Evolutionary conservation across 2,888 invertebrate genomes (phyloP).

Genomic region (Philereme transversata): DNA sequence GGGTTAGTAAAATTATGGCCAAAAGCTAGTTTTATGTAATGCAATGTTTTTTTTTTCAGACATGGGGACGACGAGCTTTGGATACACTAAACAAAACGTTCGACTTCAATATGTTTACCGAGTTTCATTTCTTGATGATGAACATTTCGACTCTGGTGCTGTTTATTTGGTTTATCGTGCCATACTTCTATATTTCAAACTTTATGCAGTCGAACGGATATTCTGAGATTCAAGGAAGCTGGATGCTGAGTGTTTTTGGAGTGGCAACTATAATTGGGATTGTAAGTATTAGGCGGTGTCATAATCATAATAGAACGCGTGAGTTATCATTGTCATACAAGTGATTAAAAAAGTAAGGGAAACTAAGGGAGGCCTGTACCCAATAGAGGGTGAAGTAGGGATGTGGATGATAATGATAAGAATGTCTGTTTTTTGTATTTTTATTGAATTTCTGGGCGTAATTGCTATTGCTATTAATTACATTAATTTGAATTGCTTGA

Average conservation of each 20-base stretch:
- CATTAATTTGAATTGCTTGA: too few relatives aligned
- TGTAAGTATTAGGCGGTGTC: conserved; percentile 74
- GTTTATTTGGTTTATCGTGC: conserved; percentile 97
- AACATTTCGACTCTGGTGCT: conserved; percentile 95
- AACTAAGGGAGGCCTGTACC: too few relatives aligned
- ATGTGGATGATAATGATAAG: too few relatives aligned
- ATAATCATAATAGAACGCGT: too few relatives aligned
- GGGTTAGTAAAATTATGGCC: too few relatives aligned
- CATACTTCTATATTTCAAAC: conserved; percentile 96
- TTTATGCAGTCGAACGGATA: conserved; percentile 86
- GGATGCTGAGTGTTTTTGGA: conserved; percentile 93
- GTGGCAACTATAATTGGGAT: conserved; percentile 95
- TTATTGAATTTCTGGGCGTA: too few relatives aligned
- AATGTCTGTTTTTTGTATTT: too few relatives aligned
- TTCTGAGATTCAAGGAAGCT: conserved; percentile 88
- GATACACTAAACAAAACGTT: conserved; percentile 88
- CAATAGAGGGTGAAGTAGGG: too few relatives aligned
- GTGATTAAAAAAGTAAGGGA: too few relatives aligned
- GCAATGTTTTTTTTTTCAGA: conserved; percentile 77
- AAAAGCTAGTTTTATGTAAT: too few relatives aligned
- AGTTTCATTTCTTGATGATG: conserved; percentile 92
- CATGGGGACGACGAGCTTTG: conserved; percentile 87
- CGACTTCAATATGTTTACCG: conserved; percentile 93
- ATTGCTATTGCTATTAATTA: too few relatives aligned
- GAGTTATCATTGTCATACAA: too few relatives aligned